Percentiles rank a stretch among this genome's conserved stretches.
Evolutionary conservation across 2,797 vertebrate genomes (phyloP).

Genomic region (Myotis planiceps): DNA sequence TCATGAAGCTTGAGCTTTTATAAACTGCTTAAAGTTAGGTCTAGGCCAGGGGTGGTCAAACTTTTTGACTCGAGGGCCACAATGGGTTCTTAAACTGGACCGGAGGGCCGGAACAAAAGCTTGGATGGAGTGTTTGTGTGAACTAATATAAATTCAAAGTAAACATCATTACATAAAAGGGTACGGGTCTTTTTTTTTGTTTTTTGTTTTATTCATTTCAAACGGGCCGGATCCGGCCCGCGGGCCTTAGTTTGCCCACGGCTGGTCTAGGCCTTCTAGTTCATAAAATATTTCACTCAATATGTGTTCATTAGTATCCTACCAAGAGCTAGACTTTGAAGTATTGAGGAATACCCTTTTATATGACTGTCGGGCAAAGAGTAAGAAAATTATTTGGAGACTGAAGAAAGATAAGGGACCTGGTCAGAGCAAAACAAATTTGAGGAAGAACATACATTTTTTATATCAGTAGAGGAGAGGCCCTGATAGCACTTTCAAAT

Average conservation of each 20-base stretch:
- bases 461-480: neutral
- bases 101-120: too few species aligned
- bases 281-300: neutral
- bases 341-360: neutral
- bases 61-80: too few species aligned
- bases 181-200: too few species aligned
- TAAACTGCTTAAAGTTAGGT: neutral
- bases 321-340: conserved; percentile 43
- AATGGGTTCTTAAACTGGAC: too few species aligned
- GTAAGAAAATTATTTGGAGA: conserved; percentile 30
- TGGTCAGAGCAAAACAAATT: conserved; percentile 42
- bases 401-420: conserved; percentile 24
- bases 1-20: neutral
- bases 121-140: too few species aligned
- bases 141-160: too few species aligned
- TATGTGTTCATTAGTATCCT: neutral
- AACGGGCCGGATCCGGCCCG: too few species aligned
- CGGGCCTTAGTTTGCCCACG: too few species aligned
- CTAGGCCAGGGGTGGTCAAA: neutral
- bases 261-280: neutral
- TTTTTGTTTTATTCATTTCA: too few species aligned
- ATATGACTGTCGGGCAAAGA: conserved; percentile 5
- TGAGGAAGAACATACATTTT: conserved; percentile 14
- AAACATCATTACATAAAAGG: too few species aligned
- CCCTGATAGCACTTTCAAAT: neutral